These are phyloP conservation scores for Notodonta ziczac DNA, from an alignment of 2,888 invertebrate species.

Conservation along the genomic window DNA sequence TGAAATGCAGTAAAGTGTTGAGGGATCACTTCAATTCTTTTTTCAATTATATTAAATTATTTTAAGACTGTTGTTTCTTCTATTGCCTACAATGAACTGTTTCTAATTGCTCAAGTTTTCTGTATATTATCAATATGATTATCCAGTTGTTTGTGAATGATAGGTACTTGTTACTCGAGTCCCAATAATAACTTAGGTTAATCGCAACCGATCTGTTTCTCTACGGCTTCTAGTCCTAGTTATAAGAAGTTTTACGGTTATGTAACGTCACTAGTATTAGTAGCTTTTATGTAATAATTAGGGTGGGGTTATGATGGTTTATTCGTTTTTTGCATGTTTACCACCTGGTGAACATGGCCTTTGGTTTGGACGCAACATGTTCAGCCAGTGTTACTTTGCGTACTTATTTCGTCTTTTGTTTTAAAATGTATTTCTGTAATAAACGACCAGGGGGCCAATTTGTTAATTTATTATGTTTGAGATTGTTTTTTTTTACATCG, in stretches of 20 bases:
- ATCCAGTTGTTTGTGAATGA: background rate
- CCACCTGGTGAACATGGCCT: conserved; percentile 3
- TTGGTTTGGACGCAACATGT: background rate
- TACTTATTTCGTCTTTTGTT: background rate
- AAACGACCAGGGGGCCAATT: too few relatives aligned
- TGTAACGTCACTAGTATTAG: background rate
- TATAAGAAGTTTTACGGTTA: background rate
- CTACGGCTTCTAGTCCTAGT: background rate
- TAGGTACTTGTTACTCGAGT: background rate
- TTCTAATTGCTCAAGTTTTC: background rate
- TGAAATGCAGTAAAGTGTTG: too few relatives aligned
- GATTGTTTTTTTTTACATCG: too few relatives aligned
- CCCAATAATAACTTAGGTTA: background rate
- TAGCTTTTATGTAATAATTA: background rate
- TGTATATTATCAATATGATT: too few relatives aligned
- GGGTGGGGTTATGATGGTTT: background rate
- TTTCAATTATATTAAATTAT: too few relatives aligned
- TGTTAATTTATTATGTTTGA: too few relatives aligned
- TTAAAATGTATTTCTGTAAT: too few relatives aligned
- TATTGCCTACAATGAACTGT: too few relatives aligned
- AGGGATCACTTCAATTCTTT: too few relatives aligned
- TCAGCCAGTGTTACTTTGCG: background rate
- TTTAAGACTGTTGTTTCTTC: too few relatives aligned
- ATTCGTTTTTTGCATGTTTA: background rate
- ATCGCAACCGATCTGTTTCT: background rate